Evolutionary conservation across 2,888 invertebrate genomes (phyloP).

Genomic region (Xestia c-nigrum): DNA sequence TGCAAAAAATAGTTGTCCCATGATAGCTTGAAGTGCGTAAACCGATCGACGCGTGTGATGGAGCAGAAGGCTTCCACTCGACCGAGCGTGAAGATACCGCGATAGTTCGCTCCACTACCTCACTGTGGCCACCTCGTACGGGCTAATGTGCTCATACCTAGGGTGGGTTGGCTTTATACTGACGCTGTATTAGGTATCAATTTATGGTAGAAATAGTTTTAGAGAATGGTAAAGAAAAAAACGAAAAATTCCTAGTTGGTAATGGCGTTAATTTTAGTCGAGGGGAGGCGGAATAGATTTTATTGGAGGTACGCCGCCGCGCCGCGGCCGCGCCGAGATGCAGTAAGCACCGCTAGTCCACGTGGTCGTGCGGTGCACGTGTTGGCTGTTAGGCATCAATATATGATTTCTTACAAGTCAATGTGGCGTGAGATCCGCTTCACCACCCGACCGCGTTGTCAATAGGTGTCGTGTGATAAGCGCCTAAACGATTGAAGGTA

Average conservation of each 20-base stretch:
- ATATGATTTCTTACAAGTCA: neutral
- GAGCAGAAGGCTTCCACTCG: constrained; percentile 86
- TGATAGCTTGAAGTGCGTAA: constrained; percentile 67
- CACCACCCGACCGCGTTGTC: constrained; percentile 73
- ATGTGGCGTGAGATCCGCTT: neutral
- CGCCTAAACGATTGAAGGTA: constrained; percentile 78
- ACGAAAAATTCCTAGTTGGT: neutral
- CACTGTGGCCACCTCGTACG: constrained; percentile 71
- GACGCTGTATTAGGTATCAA: constrained; percentile 27
- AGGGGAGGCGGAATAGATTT: neutral
- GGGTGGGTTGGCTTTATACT: constrained; percentile 32
- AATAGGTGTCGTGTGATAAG: constrained; percentile 68
- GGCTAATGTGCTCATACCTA: constrained; percentile 56
- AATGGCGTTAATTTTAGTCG: neutral
- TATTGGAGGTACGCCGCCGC: neutral
- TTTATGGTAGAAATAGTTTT: neutral
- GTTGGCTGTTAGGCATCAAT: no score
- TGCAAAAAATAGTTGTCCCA: constrained; percentile 40
- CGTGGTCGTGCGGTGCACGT: neutral
- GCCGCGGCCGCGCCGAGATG: neutral
- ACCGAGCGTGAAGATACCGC: constrained; percentile 87
- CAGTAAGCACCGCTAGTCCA: neutral
- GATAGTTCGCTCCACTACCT: constrained; percentile 87
- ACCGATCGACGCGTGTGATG: constrained; percentile 79
- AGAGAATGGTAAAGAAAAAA: neutral